Evolutionary conservation across 2,113 vertebrate species (phyloP), one percentile per base, ranked within the genome.

Genomic region (Prolemur simus): DNA sequence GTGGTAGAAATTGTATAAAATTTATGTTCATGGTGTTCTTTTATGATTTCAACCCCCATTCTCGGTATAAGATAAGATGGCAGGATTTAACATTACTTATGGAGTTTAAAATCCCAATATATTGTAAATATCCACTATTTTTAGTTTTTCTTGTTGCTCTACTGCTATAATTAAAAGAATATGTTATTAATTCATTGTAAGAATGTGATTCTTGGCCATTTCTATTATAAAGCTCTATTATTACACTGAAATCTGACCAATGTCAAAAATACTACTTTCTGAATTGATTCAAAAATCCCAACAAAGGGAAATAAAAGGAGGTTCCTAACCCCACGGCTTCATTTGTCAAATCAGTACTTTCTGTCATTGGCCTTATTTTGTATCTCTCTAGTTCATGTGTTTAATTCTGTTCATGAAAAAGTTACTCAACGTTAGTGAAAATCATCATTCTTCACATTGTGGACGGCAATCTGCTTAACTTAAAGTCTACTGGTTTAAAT

Each of bases 231-330:
- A 10, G 11, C 34, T 78, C 17, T 39, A 2, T 52, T 0, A 1
- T n/a, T 12, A 29, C 7, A 4, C 0, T 0, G 5, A 21, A 39
- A 49, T 78, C 87, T 13, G 1, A 23, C 34, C 11, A 39, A 11
- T 7, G n/a, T 71, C 23, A 37, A 29, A 58, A 83, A 60, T 27
- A 13, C 34, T 34, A n/a, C 11, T 2, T 71, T 91, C 78, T n/a
- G 11, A 29, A 47, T 71, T 71, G 14, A 13, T n/a, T 58, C 21
- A 23, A 64, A 8, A 68, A 54, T 37, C 37, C 58, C 11, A 27
- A 13, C 17, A 39, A 6, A 32, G 45, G 45, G 20, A 34, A 34
- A 23, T 11, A 14, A 54, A 34, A 17, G 21, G 47, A 68, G 15
- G 52, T 52, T 39, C n/a, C 14, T 13, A 74, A 45, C 20, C 71